Base-by-base conservation (phyloP, 2,113 vertebrate genomes). In the Megaleporinus macrocephalus region DNA sequence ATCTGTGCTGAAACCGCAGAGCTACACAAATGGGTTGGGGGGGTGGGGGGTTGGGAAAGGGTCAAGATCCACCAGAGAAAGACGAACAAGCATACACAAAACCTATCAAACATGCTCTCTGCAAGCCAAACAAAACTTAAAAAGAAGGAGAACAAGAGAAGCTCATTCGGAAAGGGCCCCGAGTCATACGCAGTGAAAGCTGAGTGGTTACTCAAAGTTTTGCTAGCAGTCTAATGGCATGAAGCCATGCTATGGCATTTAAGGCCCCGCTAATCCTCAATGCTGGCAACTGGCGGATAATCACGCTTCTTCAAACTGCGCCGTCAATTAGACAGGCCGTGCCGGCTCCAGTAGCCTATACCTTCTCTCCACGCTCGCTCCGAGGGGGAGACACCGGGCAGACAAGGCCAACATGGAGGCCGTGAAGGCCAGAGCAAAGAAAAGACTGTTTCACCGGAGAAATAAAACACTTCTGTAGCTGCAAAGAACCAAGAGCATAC, bases 371-470 rank as follows among this genome's bases (percentile, higher is more conserved):
- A 4, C 47, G 20, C 29, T 16, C 22, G 13, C 10, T 27, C 53
- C 57, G 51, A 84, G 63, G 6, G 36, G 81, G n/a, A 61, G 24
- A 61, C 57, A 61, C n/a, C 2, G 3, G n/a, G 10, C n/a, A 61
- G 24, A 10, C 57, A 69, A 73, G 57, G 81, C 69, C 30, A 77
- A 82, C 61, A 76, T 73, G 87, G 84, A 90, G 85, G 75, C 76
- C 80, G 9, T 47, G 79, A 81, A 44, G 66, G 63, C 26, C 85
- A 76, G 76, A 82, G 79, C 85, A 81, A 49, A 87, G 82, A 83
- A 86, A 86, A 89, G 11, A 63, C 73, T 53, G 82, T 72, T 73
- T 16, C 88, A 87, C 86, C 78, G 57, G 82, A 85, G 84, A 89
- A 89, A 89, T 87, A 86, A n/a, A 89, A 85, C 86, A 82, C 83